Evolutionary conservation across 2,113 vertebrate genomes (phyloP).

Genomic region (Panthera tigris): DNA sequence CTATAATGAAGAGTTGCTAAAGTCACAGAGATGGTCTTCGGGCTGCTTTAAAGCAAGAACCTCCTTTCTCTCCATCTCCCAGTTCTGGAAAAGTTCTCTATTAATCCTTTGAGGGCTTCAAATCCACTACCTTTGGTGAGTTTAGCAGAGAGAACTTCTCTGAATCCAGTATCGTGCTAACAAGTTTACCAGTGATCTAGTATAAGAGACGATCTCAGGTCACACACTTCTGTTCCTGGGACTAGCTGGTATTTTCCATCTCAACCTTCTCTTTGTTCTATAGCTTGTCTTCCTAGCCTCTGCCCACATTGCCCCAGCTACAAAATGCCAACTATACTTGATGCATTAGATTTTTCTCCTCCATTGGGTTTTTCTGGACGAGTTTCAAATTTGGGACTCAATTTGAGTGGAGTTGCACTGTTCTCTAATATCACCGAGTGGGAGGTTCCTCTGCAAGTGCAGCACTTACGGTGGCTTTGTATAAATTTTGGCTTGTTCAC

Average conservation of each 20-base stretch:
- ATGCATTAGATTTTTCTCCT: background rate
- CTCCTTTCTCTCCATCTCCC: background rate
- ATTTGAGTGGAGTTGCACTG: background rate
- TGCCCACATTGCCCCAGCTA: background rate
- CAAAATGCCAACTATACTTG: background rate
- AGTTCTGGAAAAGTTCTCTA: background rate
- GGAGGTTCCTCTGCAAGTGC: slow-evolving; percentile 31
- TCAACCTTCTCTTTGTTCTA: background rate
- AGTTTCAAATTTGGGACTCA: background rate
- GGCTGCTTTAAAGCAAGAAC: slow-evolving; percentile 11
- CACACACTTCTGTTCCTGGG: background rate
- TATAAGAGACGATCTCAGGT: background rate
- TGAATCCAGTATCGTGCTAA: background rate
- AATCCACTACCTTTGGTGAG: background rate
- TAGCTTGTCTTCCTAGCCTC: slow-evolving; percentile 50
- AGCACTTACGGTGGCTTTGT: slow-evolving; percentile 59
- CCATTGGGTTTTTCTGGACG: slow-evolving; percentile 25
- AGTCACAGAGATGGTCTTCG: slow-evolving; percentile 20
- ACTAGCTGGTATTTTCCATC: background rate
- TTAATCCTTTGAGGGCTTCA: slow-evolving; percentile 21
- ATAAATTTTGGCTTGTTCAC: slow-evolving; percentile 45
- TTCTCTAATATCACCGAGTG: background rate
- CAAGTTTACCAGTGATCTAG: slow-evolving; percentile 37
- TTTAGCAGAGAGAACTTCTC: background rate
- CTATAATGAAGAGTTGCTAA: background rate